These are phyloP conservation scores for Chymomyza caudatula DNA, from an alignment of 2,888 invertebrate species.

Conservation along the genomic window DNA sequence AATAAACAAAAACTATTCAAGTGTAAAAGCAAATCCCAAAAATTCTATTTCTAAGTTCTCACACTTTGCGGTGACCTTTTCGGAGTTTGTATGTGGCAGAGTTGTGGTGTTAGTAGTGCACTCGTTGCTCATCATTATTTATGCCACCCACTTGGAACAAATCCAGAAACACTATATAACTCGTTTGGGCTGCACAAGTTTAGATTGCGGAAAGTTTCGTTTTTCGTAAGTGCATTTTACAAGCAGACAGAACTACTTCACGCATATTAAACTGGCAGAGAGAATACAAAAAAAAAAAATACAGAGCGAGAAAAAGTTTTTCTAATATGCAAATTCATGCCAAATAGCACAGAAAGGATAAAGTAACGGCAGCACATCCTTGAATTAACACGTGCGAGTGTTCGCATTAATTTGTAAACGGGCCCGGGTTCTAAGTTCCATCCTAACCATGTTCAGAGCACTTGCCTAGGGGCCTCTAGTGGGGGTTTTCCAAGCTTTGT, in stretches of 20 bases:
- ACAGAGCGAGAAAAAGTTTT: constrained; percentile 58
- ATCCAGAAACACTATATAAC: background rate
- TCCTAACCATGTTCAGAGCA: background rate
- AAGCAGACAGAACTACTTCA: constrained; percentile 64
- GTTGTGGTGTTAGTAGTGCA: background rate
- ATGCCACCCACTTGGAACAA: constrained; percentile 53
- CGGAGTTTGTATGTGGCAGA: background rate
- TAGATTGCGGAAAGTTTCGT: constrained; percentile 54
- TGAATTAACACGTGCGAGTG: constrained; percentile 68
- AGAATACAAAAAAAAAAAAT: background rate
- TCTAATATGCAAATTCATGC: constrained; percentile 70
- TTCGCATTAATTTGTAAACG: constrained; percentile 63
- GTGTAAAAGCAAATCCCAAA: background rate
- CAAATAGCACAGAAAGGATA: constrained; percentile 52
- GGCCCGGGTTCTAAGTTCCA: constrained; percentile 24
- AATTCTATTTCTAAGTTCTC: background rate
- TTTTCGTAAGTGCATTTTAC: constrained; percentile 56
- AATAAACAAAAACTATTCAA: background rate
- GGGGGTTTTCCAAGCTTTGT: no score
- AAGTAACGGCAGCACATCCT: constrained; percentile 56
- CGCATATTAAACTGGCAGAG: constrained; percentile 69
- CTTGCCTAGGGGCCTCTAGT: background rate
- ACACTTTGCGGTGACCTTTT: background rate
- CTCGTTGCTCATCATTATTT: constrained; percentile 49
- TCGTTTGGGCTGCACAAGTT: constrained; percentile 30